phyloP scores from a whole-genome alignment of 2,113 vertebrate genomes.

The Dascyllus trimaculatus region DNA sequence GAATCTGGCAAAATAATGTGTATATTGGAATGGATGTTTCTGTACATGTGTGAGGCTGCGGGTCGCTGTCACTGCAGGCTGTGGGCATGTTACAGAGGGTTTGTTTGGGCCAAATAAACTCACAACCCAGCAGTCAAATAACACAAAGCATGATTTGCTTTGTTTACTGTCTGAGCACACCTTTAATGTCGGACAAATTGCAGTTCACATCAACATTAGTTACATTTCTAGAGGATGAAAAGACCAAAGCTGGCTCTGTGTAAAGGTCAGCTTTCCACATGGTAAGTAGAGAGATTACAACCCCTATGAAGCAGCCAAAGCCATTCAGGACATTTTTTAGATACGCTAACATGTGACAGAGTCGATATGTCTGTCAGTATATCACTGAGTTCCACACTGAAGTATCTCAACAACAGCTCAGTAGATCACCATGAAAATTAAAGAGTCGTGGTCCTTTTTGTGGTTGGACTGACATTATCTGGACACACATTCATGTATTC shows the following conservation, averaged over 20 bases:
- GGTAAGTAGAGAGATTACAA: neutral
- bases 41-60: neutral
- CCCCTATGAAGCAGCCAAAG: neutral
- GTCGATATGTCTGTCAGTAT: neutral
- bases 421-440: too few species aligned
- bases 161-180: neutral
- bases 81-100: neutral
- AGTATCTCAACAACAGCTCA: neutral
- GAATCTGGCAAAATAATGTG: neutral
- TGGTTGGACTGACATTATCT: too few species aligned
- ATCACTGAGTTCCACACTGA: neutral
- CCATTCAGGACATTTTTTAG: neutral
- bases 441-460: too few species aligned
- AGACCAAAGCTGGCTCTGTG: neutral
- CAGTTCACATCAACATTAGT: neutral
- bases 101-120: neutral
- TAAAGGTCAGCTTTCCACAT: neutral
- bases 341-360: neutral
- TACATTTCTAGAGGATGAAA: neutral
- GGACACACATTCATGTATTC: too few species aligned
- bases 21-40: neutral
- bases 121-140: neutral
- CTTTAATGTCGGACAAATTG: neutral
- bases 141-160: neutral
- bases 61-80: slow-evolving; percentile 7